Base-by-base conservation (phyloP, 2,113 vertebrate genomes). In the Sorex araneus region DNA sequence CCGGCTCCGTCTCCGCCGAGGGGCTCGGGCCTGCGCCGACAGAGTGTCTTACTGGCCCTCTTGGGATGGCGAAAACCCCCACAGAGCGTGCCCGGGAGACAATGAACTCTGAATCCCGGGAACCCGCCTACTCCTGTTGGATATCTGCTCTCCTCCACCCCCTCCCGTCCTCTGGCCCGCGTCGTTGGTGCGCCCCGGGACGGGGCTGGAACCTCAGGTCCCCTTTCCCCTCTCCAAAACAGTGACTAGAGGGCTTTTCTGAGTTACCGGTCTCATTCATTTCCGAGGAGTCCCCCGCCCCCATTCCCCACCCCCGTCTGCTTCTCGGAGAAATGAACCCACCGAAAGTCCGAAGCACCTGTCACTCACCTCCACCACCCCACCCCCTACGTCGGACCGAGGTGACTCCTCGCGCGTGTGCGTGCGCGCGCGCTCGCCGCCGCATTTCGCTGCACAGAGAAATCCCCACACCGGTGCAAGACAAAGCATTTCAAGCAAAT, bases 401-500 rank as follows among this genome's bases (percentile, higher is more conserved):
- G 36, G 40, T 32, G 57, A 90, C 28, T 23, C 2, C 16, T 16
- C 6, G 25, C 25, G 23, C 34, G 45, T 10, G 50, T n/a, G 84
- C 28, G 74, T 16, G 74, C 2, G 32, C 12, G 66, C 7, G 34
- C 18, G 18, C 57, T 60, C 19, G 18, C 21, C 6, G 57, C 57
- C 1, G n/a, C 66, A 6, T 71, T 84, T 43, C 87, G 30, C 74
- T 2, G 63, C 43, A 69, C 30, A 12, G 9, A 87, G 40, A 27
- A 57, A 73, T 84, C 80, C 32, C 54, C 93, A 84, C 67, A 12
- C 9, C 40, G 9, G 5, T 63, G 36, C 77, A 86, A 85, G n/a
- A 91, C 79, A 85, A 79, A 82, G 66, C 71, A n/a, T 32, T 81
- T 70, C 76, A 34, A 8, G 45, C 45, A 67, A 92, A 95, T 32